These are phyloP conservation scores for Monodelphis domestica DNA, from an alignment of 2,797 vertebrate genomes.

Conservation along the genomic window DNA sequence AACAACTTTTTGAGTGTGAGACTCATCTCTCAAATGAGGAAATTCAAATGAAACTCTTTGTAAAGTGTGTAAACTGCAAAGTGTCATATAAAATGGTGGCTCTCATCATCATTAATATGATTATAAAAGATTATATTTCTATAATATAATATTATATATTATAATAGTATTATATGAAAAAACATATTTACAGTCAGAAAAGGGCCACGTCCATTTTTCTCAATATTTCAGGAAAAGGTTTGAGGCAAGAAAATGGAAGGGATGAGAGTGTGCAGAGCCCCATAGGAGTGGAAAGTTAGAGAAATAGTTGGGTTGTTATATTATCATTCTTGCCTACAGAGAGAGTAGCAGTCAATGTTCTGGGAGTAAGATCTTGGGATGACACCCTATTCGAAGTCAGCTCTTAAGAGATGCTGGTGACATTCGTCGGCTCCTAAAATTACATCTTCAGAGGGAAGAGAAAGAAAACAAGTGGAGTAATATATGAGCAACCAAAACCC, in stretches of 20 bases:
- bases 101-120: not conserved
- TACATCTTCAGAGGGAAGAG: slow-evolving; percentile 71
- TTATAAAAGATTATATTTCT: too few relatives aligned
- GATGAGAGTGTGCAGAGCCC: slow-evolving; percentile 16
- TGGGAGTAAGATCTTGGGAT: slow-evolving; percentile 73
- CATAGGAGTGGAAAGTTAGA: not conserved
- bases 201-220: not conserved
- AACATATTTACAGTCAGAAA: not conserved
- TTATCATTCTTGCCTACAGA: slow-evolving; percentile 63
- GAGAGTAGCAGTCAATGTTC: slow-evolving; percentile 65
- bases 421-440: slow-evolving; percentile 65
- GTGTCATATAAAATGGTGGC: not conserved
- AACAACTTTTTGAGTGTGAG: not conserved
- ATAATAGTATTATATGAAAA: too few relatives aligned
- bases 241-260: slow-evolving; percentile 8
- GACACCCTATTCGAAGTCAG: slow-evolving; percentile 72
- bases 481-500: not conserved
- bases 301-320: slow-evolving; percentile 56
- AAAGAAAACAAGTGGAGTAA: slow-evolving; percentile 57
- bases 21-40: not conserved
- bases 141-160: too few relatives aligned
- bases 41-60: not conserved
- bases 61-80: not conserved
- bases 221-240: not conserved
- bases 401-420: slow-evolving; percentile 67